These are phyloP conservation scores for Strigamia transsilvanica DNA, from an alignment of 2,888 invertebrate genomes.

Conservation along the genomic window DNA sequence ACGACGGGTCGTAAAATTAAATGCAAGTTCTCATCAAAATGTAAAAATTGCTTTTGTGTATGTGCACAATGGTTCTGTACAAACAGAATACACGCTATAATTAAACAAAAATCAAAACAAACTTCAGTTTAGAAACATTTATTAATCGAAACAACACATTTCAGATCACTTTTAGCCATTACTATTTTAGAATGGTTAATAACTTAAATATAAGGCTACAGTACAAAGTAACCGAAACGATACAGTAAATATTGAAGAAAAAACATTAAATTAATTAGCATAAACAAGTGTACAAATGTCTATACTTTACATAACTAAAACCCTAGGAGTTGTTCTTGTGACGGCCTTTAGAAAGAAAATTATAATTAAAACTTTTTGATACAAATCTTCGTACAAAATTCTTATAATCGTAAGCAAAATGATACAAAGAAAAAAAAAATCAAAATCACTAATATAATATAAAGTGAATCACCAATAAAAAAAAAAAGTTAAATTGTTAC, in stretches of 20 bases:
- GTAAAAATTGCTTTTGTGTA: too few species aligned
- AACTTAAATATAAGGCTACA: conserved; percentile 25
- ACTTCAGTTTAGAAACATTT: conserved; percentile 5
- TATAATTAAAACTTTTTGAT: neutral
- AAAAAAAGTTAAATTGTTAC: conserved; percentile 13
- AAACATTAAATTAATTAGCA: neutral
- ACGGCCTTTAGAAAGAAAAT: neutral
- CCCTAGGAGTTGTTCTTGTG: conserved; percentile 21
- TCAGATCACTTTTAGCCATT: neutral
- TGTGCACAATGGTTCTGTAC: too few species aligned
- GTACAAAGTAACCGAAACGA: neutral
- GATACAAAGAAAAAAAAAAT: neutral
- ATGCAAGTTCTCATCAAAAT: too few species aligned
- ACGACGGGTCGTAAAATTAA: too few species aligned
- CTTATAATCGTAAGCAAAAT: neutral
- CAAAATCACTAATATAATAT: neutral
- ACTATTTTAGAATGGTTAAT: neutral
- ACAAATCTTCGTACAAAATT: neutral
- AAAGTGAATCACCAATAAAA: neutral
- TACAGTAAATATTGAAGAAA: neutral
- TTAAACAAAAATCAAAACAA: neutral
- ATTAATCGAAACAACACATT: conserved; percentile 3
- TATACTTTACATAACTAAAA: neutral
- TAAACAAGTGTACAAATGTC: conserved; percentile 9
- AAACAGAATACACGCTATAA: neutral